phyloP scores from a whole-genome alignment of 2,888 invertebrate genomes.

The Trichopoda pennipes region DNA sequence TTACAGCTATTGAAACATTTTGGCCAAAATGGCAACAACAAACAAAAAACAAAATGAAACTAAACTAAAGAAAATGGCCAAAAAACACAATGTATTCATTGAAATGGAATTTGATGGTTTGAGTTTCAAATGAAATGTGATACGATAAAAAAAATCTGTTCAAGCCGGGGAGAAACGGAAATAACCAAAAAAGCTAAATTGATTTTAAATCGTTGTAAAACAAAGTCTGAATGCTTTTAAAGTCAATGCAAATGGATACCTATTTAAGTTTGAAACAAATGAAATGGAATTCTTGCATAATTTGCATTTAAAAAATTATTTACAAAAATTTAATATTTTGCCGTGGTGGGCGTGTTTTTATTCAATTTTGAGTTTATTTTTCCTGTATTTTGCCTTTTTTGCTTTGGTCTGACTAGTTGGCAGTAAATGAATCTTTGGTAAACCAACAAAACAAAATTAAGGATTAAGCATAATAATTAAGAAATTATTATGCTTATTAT shows the following conservation, averaged over 20 bases:
- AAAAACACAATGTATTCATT: constrained; percentile 52
- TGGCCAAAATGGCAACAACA: neutral
- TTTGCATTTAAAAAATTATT: neutral
- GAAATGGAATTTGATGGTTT: constrained; percentile 62
- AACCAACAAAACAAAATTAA: no score
- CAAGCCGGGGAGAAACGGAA: constrained; percentile 35
- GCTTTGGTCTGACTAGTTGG: no score
- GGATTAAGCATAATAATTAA: no score
- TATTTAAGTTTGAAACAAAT: neutral
- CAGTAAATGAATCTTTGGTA: no score
- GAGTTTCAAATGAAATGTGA: constrained; percentile 65
- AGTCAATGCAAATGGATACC: constrained; percentile 36
- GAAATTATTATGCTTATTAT: no score
- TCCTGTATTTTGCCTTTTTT: no score
- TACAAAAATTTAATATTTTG: neutral
- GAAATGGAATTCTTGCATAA: neutral
- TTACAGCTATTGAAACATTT: constrained; percentile 65
- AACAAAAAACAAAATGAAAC: constrained; percentile 13
- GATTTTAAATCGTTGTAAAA: constrained; percentile 62
- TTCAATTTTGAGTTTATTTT: no score
- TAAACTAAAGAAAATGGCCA: constrained; percentile 37
- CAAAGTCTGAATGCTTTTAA: constrained; percentile 58
- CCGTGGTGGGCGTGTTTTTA: no score
- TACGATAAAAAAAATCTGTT: constrained; percentile 55
- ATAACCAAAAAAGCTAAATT: constrained; percentile 48